Evolutionary conservation across 1,140 invertebrate genomes (phyloP).

Genomic region (Drosophila subpulchrella): DNA sequence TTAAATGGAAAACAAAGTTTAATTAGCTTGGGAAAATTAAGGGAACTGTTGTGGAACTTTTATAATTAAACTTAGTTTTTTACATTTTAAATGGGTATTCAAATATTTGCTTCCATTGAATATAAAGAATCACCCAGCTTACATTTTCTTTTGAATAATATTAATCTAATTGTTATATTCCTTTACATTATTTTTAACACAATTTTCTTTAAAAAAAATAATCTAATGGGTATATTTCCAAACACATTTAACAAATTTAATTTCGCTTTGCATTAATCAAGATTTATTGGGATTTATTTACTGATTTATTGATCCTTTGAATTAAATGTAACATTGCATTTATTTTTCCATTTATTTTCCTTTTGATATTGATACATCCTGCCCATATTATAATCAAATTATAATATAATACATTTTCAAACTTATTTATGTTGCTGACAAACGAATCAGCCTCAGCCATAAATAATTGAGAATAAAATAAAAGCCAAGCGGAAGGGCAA

Average conservation of each 20-base stretch:
- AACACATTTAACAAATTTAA: no score
- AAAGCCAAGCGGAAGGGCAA: not conserved
- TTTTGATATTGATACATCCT: not conserved
- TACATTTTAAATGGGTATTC: no score
- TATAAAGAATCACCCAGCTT: not conserved
- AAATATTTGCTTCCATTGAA: not conserved
- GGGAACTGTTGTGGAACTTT: not conserved
- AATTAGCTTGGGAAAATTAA: conserved; percentile 7
- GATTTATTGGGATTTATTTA: not conserved
- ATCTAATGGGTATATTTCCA: no score
- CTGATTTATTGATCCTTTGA: not conserved
- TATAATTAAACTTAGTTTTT: not conserved
- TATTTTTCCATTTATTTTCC: not conserved
- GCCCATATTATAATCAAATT: not conserved
- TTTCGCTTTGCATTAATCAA: no score
- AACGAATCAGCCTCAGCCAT: conserved; percentile 23
- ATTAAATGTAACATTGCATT: no score
- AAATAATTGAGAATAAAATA: conserved; percentile 30
- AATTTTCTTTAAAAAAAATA: no score
- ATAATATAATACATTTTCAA: conserved; percentile 15
- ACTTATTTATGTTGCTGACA: conserved; percentile 31
- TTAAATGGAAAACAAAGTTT: conserved; percentile 20
- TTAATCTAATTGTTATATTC: not conserved
- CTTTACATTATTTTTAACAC: no score
- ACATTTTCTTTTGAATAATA: no score